Conservation (phyloP, 2,888 invertebrate species). For the Pogonocherus hispidulus region DNA sequence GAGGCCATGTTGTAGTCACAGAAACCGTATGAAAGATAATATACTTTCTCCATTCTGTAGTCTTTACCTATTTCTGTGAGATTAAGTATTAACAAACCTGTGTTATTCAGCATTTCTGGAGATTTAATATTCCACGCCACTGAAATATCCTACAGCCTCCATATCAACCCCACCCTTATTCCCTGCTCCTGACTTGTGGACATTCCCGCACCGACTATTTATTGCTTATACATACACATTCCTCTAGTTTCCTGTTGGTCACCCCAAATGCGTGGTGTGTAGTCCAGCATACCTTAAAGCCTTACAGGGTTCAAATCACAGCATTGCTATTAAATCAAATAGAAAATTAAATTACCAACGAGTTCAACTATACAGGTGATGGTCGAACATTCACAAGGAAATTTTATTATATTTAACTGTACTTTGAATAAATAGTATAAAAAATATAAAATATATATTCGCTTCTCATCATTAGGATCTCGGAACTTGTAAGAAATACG, state of each 20-base stretch:
- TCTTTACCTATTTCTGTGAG: too few relatives aligned
- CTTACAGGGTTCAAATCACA: constrained; percentile 15
- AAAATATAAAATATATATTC: too few relatives aligned
- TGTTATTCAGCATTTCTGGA: too few relatives aligned
- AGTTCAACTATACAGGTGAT: background rate
- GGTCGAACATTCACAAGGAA: background rate
- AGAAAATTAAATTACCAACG: constrained; percentile 10
- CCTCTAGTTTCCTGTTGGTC: constrained; percentile 45
- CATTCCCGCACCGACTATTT: constrained; percentile 73
- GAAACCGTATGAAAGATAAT: too few relatives aligned
- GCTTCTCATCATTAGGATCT: too few relatives aligned
- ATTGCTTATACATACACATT: constrained; percentile 65
- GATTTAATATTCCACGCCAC: constrained; percentile 1
- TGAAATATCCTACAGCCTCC: background rate
- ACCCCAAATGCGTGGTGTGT: constrained; percentile 21
- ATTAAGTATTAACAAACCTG: too few relatives aligned
- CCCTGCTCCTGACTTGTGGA: constrained; percentile 70
- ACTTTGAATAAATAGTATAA: too few relatives aligned
- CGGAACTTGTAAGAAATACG: too few relatives aligned
- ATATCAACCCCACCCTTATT: constrained; percentile 63
- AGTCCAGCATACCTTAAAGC: constrained; percentile 22
- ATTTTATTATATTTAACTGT: too few relatives aligned
- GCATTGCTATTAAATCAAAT: constrained; percentile 18
- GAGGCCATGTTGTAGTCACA: too few relatives aligned
- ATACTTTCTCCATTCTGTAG: too few relatives aligned